Conservation (phyloP, 2,113 vertebrate genomes). For the Larimichthys crocea region DNA sequence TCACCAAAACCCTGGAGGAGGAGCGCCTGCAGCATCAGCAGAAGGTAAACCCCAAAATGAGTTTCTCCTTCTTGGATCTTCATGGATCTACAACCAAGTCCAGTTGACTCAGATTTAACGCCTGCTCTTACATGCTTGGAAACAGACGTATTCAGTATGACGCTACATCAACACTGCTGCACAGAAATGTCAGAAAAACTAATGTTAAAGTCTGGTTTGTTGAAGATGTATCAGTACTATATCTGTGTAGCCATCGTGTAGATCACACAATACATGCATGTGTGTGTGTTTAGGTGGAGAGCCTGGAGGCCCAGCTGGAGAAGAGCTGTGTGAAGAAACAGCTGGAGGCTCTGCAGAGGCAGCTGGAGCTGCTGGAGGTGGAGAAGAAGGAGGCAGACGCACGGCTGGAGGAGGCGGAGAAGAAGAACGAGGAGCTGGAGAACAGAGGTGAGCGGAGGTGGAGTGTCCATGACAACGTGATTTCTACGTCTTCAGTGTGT, state of each 20-base stretch:
- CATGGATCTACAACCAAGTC: too few species aligned
- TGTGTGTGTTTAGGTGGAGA: slow-evolving; percentile 74
- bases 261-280: neutral
- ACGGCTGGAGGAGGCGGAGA: slow-evolving; percentile 75
- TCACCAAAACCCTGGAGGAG: slow-evolving; percentile 84
- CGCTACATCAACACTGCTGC: too few species aligned
- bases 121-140: too few species aligned
- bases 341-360: slow-evolving; percentile 79
- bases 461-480: neutral
- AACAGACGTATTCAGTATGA: too few species aligned
- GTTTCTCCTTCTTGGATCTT: too few species aligned
- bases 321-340: slow-evolving; percentile 76
- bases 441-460: slow-evolving; percentile 67
- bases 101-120: too few species aligned
- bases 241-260: neutral
- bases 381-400: slow-evolving; percentile 83
- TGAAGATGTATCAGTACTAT: too few species aligned
- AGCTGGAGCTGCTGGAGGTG: slow-evolving; percentile 83
- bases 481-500: too few species aligned
- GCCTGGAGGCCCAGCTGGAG: slow-evolving; percentile 79
- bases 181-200: too few species aligned
- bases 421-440: slow-evolving; percentile 78
- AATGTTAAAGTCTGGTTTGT: too few species aligned
- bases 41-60: slow-evolving; percentile 64
- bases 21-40: slow-evolving; percentile 84